Evolutionary conservation across 2,113 vertebrate genomes (phyloP), one percentile per base, ranked within the genome.

Genomic region (Marcusenius ussheri): DNA sequence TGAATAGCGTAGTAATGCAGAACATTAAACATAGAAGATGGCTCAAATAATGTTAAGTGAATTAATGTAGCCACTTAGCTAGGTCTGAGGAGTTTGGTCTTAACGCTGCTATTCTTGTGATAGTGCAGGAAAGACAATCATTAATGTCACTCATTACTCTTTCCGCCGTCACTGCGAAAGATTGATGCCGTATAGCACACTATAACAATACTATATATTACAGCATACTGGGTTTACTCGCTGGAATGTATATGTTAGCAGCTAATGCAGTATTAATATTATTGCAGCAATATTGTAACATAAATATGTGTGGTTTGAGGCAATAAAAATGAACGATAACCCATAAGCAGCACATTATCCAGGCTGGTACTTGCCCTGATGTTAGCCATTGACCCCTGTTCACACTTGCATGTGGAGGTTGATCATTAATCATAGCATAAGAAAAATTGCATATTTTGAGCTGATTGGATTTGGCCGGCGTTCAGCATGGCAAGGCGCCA

Each of bases 21-120:
- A 88, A 89, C 85, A 91, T 91, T 90, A 90, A 90, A 91, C 89
- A 91, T 74, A 89, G 90, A 90, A 51, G 89, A 86, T n/a, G 31
- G 35, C 87, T 87, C 53, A 90, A 91, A 90, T 90, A 89, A 90
- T 47, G 83, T 89, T 90, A 89, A 92, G 85, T 90, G 45, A 87
- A 90, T 88, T 27, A 85, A 89, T 74, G 88, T 35, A 66, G n/a
- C 74, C 49, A 74, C 51, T 85, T 86, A 27, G 85, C 46, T 45
- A 50, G 42, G 45, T 58, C 27, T 17, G 56, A 15, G n/a, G n/a
- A 6, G 51, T 42, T 80, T 49, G 83, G 62, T 90, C 80, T 35
- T 66, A 46, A 49, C 87, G 56, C 10, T n/a, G 27, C 87, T 31
- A 39, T 10, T 88, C 53, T 58, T 24, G 27, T 24, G 10, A 62